Conservation (phyloP, 2,888 invertebrate species). For the Trimorus sp. region DNA sequence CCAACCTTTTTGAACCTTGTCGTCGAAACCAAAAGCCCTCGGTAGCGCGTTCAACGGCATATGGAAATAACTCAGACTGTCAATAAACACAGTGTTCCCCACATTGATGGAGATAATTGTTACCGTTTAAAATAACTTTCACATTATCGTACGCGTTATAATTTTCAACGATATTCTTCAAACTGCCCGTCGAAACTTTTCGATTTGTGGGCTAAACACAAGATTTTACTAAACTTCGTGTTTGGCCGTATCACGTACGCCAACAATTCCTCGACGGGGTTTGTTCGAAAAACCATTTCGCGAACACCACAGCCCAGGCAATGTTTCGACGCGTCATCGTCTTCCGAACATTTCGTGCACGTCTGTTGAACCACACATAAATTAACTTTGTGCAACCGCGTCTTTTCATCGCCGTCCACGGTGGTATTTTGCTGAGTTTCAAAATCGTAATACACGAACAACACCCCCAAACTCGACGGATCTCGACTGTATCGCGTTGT, state of each 20-base stretch:
- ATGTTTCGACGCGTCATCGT: too few relatives aligned
- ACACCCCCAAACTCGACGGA: too few relatives aligned
- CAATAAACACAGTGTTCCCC: slow-evolving; percentile 55
- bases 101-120: slow-evolving; percentile 61
- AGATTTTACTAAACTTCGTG: background rate
- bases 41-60: slow-evolving; percentile 68
- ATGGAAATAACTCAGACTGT: slow-evolving; percentile 67
- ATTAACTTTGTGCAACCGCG: background rate
- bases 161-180: background rate
- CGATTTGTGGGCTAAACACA: background rate
- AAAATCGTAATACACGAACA: background rate
- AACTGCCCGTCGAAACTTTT: background rate
- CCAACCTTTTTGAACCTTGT: slow-evolving; percentile 39
- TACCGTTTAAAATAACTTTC: slow-evolving; percentile 65
- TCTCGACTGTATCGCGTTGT: too few relatives aligned
- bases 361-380: background rate
- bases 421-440: background rate
- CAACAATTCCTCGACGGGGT: background rate
- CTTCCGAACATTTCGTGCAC: background rate
- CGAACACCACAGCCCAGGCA: too few relatives aligned
- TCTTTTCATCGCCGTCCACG: background rate
- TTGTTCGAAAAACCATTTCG: background rate
- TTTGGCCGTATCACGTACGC: background rate
- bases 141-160: background rate
- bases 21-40: slow-evolving; percentile 69